These are phyloP conservation scores for Eriosoma lanigerum DNA, from an alignment of 1,140 invertebrate genomes.

Conservation along the genomic window DNA sequence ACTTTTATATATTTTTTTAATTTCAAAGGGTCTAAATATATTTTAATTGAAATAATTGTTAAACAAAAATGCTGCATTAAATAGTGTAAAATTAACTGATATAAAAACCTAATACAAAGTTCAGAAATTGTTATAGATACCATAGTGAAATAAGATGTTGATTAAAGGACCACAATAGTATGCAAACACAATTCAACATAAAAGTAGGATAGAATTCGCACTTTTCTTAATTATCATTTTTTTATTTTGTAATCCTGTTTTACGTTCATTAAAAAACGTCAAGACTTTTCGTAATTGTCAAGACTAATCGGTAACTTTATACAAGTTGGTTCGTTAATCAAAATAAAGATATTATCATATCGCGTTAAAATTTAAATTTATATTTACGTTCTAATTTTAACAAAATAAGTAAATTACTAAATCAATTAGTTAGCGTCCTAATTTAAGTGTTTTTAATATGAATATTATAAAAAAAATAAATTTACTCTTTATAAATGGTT, in stretches of 20 bases:
- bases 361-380: too few species aligned
- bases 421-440: too few species aligned
- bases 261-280: constrained; percentile 1
- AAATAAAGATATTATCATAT: neutral
- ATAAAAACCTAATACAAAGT: neutral
- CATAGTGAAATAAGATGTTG: constrained; percentile 6
- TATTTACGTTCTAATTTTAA: too few species aligned
- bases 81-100: too few species aligned
- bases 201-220: neutral
- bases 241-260: neutral
- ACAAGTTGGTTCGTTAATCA: constrained; percentile 27
- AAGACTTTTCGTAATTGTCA: constrained; percentile 22
- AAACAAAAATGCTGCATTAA: too few species aligned
- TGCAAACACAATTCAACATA: neutral
- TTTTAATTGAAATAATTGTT: too few species aligned
- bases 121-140: neutral
- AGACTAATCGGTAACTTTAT: neutral
- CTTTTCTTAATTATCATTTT: constrained; percentile 18
- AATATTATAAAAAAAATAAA: too few species aligned
- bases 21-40: too few species aligned
- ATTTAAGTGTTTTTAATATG: too few species aligned
- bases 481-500: too few species aligned
- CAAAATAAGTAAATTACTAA: too few species aligned
- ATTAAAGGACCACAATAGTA: neutral
- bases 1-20: too few species aligned